Evolutionary conservation across 2,113 vertebrate genomes (phyloP).

Genomic region (Podilymbus podiceps): DNA sequence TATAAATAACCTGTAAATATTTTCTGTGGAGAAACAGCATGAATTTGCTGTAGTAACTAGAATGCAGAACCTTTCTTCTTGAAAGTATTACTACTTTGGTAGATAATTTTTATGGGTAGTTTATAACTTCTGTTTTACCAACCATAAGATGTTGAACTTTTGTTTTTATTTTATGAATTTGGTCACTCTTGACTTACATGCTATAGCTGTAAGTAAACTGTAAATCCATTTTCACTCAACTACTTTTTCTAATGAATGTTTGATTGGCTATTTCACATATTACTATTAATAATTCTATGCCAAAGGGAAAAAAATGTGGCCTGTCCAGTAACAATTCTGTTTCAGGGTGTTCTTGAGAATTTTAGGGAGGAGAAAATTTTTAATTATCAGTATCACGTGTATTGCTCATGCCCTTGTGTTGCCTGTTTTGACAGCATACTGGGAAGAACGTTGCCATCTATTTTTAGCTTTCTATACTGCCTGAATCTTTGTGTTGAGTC

Average conservation of each 20-base stretch:
- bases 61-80: not conserved
- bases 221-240: constrained; percentile 45
- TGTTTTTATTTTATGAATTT: not conserved
- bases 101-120: not conserved
- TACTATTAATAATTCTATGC: not conserved
- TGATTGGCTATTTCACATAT: not conserved
- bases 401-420: not conserved
- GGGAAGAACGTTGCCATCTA: not conserved
- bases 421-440: not conserved
- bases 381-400: not conserved
- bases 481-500: not conserved
- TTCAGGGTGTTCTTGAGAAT: not conserved
- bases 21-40: not conserved
- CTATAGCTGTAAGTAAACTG: constrained; percentile 39
- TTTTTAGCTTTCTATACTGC: not conserved
- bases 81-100: not conserved
- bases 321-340: not conserved
- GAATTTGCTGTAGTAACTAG: not conserved
- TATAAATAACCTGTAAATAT: not conserved
- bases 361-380: not conserved
- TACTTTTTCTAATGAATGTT: not conserved
- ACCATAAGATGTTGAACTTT: not conserved
- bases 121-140: constrained; percentile 4
- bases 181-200: constrained; percentile 17
- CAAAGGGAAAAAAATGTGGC: not conserved